A percentile compares a stretch with the other conserved stretches of the same genome.
Evolutionary conservation across 2,113 vertebrate species (phyloP).

Genomic region (Paramisgurnus dabryanus): DNA sequence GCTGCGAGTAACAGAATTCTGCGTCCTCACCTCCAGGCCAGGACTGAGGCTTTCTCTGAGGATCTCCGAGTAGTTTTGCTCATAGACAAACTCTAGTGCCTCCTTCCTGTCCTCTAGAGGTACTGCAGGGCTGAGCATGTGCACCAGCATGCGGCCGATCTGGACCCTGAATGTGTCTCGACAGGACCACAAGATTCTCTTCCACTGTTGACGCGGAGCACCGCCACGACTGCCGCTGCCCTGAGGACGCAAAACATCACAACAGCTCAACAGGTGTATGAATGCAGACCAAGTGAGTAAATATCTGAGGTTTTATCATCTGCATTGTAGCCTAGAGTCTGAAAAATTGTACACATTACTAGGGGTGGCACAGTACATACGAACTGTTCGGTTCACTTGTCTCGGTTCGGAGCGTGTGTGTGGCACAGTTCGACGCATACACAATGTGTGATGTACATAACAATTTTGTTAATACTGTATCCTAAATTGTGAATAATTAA

Average conservation of each 20-base stretch:
- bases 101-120: constrained; percentile 82
- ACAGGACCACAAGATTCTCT: constrained; percentile 85
- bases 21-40: constrained; percentile 80
- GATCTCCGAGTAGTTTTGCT: constrained; percentile 86
- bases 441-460: no score
- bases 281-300: no score
- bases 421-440: no score
- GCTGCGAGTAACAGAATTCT: neutral
- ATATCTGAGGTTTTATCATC: no score
- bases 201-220: constrained; percentile 86
- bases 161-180: constrained; percentile 89
- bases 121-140: constrained; percentile 82
- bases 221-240: constrained; percentile 74
- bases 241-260: constrained; percentile 56
- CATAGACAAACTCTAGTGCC: constrained; percentile 82
- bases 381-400: no score
- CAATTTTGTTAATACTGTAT: no score
- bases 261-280: neutral
- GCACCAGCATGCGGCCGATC: constrained; percentile 90
- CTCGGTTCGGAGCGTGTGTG: no score
- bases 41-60: constrained; percentile 90
- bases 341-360: no score
- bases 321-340: no score
- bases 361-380: no score
- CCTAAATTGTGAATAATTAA: no score